Evolutionary conservation across 2,797 vertebrate species (phyloP), one percentile per base, ranked within the genome.

Genomic region (Tinamus major): DNA sequence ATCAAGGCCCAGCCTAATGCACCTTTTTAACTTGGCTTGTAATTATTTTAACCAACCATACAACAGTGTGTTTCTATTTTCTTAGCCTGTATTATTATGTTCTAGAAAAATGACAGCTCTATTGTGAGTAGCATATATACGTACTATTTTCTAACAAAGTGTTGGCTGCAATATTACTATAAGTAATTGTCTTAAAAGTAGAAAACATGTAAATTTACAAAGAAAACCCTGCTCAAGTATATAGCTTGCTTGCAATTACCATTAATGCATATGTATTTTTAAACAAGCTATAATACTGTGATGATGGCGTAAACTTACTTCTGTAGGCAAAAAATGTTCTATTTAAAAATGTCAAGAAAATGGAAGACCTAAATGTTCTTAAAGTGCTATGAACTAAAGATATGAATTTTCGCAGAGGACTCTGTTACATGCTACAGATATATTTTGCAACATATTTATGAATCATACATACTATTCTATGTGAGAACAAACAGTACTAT

Each of bases 321-420:
- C 87, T 91, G 81, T 95, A 87, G 82, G 94, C 91, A 95, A 94
- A 92, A 96, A 83, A 67, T 46, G 81, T 87, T 92, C 83, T 81
- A 29, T 95, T 93, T 92, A 79, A 83, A 96, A 89, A 72, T 89
- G 92, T 93, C 88, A 91, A 82, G 78, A 64, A 49, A 53, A 91
- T 94, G 95, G 94, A 89, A 85, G 86, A 95, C 92, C 89, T 83
- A 90, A 96, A 86, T 96, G 94, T 96, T 95, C 92, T 95, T 92
- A 56, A 91, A 94, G 80, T 70, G 91, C 44, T 91, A 93, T 69
- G 79, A 82, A 84, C 78, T 87, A 80, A 68, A 75, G 92, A 87
- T 39, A 71, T 24, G 49, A 89, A 74, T 85, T 94, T 90, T 75
- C 87, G 74, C 39, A 53, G 88, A 53, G 68, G 77, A 41, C 85